Evolutionary conservation across 2,888 invertebrate species (phyloP).

Genomic region (Amblyjoppa fuscipennis): DNA sequence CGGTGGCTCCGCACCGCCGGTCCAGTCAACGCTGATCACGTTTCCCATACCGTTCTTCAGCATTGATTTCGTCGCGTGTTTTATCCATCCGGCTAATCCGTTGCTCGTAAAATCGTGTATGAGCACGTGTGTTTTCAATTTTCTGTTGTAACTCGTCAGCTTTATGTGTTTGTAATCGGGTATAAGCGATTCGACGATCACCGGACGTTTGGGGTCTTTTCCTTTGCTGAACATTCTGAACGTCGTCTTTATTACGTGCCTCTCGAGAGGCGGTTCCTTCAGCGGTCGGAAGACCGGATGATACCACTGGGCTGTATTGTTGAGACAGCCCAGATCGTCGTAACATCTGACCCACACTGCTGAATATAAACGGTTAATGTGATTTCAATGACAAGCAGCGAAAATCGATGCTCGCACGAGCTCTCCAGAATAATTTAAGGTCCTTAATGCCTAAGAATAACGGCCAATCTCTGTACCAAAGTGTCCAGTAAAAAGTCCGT

Average conservation of each 20-base stretch:
- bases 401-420: not conserved
- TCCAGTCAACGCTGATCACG: constrained; percentile 87
- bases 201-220: constrained; percentile 67
- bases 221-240: constrained; percentile 79
- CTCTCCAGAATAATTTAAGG: not conserved
- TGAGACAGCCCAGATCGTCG: constrained; percentile 83
- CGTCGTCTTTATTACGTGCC: constrained; percentile 83
- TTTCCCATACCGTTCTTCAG: constrained; percentile 79
- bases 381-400: not conserved
- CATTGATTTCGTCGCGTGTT: constrained; percentile 36
- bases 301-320: constrained; percentile 83
- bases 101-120: constrained; percentile 85
- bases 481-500: too few species aligned
- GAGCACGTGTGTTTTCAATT: constrained; percentile 74
- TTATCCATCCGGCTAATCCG: constrained; percentile 75
- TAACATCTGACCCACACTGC: constrained; percentile 76
- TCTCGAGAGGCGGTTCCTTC: constrained; percentile 82
- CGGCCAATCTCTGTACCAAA: too few species aligned
- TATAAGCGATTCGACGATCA: constrained; percentile 49
- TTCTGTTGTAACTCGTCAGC: constrained; percentile 37
- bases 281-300: constrained; percentile 81
- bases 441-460: not conserved
- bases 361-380: constrained; percentile 11
- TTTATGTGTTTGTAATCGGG: constrained; percentile 47
- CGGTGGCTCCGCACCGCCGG: constrained; percentile 86